Conservation (phyloP, 2,888 invertebrate species). For the Caenorhabditis japonica region DNA sequence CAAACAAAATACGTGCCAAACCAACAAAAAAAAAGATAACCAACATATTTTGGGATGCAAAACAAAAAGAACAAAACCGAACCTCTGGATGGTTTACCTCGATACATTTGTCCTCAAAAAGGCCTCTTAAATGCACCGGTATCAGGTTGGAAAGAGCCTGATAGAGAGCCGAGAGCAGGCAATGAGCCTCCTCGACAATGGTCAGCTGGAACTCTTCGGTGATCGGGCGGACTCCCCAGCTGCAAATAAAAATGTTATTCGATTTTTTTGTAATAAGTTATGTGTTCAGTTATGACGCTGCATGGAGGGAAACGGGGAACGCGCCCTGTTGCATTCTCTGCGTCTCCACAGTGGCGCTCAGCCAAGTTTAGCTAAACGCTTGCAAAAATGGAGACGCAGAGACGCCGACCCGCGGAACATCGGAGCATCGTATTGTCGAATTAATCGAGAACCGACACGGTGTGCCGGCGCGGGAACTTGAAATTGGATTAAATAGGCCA, state of each 20-base stretch:
- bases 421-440: too few species aligned
- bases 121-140: constrained; percentile 67
- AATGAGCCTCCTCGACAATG: constrained; percentile 74
- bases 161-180: constrained; percentile 71
- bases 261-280: neutral
- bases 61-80: constrained; percentile 39
- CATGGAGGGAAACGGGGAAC: too few species aligned
- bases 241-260: constrained; percentile 41
- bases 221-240: constrained; percentile 75
- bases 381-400: too few species aligned
- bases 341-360: too few species aligned
- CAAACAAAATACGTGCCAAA: constrained; percentile 14
- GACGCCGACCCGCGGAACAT: too few species aligned
- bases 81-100: constrained; percentile 62
- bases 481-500: too few species aligned
- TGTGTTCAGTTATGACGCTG: too few species aligned
- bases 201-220: constrained; percentile 72
- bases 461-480: too few species aligned
- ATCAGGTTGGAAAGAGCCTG: constrained; percentile 71
- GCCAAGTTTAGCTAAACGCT: too few species aligned
- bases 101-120: constrained; percentile 73
- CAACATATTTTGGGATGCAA: neutral
- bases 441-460: too few species aligned
- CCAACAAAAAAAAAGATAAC: constrained; percentile 7
- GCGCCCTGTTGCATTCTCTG: too few species aligned